Conservation (phyloP, 2,888 invertebrate species). For the Dysmachus trigonus region DNA sequence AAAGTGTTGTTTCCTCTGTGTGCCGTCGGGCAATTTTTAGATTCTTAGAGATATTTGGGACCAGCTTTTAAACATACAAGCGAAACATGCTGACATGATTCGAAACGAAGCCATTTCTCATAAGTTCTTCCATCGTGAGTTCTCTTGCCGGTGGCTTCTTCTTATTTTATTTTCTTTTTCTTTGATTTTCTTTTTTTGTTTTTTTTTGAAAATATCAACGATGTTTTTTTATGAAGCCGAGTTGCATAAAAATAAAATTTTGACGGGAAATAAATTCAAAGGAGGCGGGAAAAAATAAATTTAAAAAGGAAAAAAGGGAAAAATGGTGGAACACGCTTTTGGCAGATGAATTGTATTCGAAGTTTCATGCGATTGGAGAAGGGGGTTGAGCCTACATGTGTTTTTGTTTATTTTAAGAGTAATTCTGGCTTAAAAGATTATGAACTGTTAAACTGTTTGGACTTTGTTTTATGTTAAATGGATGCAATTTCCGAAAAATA, state of each 20-base stretch:
- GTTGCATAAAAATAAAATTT: constrained; percentile 18
- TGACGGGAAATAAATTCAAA: constrained; percentile 11
- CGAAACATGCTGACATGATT: background rate
- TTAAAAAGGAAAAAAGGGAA: background rate
- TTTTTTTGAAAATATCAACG: background rate
- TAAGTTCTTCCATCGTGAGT: background rate
- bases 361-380: background rate
- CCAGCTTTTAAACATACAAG: background rate
- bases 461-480: background rate
- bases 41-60: background rate
- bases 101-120: constrained; percentile 7
- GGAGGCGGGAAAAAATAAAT: background rate
- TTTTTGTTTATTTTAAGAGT: background rate
- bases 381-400: background rate
- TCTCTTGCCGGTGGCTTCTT: no score
- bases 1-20: constrained; percentile 3
- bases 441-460: background rate
- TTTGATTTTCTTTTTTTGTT: no score
- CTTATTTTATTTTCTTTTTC: background rate
- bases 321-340: background rate
- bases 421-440: background rate
- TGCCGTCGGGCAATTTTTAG: background rate
- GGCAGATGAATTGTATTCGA: background rate
- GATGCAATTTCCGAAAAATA: background rate
- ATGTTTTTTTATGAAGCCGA: background rate